Base-by-base conservation (phyloP, 1,140 invertebrate genomes). In the Stegodyphus mimosarum region DNA sequence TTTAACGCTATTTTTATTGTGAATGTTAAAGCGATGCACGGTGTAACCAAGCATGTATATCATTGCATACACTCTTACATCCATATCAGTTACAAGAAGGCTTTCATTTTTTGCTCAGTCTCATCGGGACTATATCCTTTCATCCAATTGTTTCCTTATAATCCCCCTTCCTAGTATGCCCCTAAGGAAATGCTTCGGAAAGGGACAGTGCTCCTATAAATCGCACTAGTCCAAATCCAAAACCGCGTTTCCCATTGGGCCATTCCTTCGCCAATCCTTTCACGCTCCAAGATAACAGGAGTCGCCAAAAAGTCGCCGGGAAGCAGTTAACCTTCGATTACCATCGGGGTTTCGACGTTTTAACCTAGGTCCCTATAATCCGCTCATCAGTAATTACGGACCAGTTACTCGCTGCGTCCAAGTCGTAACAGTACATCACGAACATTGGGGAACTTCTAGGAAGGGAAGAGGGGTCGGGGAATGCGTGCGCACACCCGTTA, bases 291-390 rank as follows among this genome's bases (percentile, higher is more conserved):
- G 64, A 50, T 33, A 63, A 52, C 72, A 33, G 33, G 48, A 76
- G 74, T 76, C 78, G 78, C 78, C 78, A 80, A 80, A 80, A 80
- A 80, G 78, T 80, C 78, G 80, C 70, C 80, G 80, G 60, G 71
- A 83, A 74, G 80, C 80, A 83, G 80, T 83, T 83, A 83, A 83
- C 80, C 80, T 83, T 74, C 80, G 80, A 83, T 83, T 83, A 83
- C 80, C 71, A 83, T 63, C 64, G 60, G 80, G 80, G 67, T 73
- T 73, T 74, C 49, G 80, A 69, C 71, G 60, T 83, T n/a, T 83
- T 83, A 83, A 83, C 80, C 77, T 80, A 80, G 51, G 60, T 51
- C 55, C 77, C 80, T 71, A 66, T 83, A 83, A 83, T 83, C 80
- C 78, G 52, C 80, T 83, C 80, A 83, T 83, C 80, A 83, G 80